Percentiles rank a stretch among this genome's conserved stretches.
Evolutionary conservation across 1,140 invertebrate species (phyloP).

Genomic region (Drosophila equinoxialis): DNA sequence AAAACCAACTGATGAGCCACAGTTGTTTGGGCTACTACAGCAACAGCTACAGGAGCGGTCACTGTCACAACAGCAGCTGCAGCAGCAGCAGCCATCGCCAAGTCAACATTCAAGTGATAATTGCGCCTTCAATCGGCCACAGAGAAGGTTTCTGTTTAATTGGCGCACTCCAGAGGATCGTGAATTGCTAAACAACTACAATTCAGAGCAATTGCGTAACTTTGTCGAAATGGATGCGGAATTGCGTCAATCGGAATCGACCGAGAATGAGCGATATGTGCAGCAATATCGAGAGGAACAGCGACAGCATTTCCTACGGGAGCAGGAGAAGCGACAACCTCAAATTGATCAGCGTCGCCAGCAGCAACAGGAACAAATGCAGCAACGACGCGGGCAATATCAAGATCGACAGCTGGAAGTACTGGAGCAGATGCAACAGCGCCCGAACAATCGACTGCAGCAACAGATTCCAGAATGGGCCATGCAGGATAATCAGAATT

Average conservation of each 20-base stretch:
- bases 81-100: too few species aligned
- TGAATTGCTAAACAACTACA: background rate
- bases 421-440: too few species aligned
- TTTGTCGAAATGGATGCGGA: background rate
- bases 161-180: background rate
- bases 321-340: background rate
- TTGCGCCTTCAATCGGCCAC: background rate
- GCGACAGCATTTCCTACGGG: background rate
- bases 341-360: background rate
- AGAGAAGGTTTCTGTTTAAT: too few species aligned
- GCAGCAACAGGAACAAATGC: too few species aligned
- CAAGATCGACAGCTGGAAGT: too few species aligned
- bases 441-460: too few species aligned
- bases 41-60: background rate
- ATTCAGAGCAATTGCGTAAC: background rate
- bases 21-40: background rate
- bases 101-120: too few species aligned
- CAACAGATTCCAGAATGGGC: too few species aligned
- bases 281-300: background rate
- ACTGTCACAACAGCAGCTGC: background rate
- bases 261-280: too few species aligned
- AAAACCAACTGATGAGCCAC: background rate
- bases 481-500: too few species aligned
- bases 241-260: background rate
- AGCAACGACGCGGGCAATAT: too few species aligned